Evolutionary conservation across 1,140 invertebrate species (phyloP).

Genomic region (Leptopilina clavipes): DNA sequence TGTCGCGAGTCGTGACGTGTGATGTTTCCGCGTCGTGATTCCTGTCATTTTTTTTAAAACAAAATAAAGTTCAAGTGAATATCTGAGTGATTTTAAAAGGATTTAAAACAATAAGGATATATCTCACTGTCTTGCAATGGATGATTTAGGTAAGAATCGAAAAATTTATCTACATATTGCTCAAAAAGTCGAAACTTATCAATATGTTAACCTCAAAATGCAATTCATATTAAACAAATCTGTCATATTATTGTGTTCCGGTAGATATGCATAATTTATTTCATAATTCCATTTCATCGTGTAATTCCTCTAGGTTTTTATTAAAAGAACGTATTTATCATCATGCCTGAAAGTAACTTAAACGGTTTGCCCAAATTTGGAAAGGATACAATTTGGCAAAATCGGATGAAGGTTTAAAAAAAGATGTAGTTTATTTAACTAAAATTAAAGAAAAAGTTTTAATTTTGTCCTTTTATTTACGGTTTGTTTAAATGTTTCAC

Average conservation of each 20-base stretch:
- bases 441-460: no score
- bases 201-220: slow-evolving; percentile 16
- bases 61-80: neutral
- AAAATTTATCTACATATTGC: neutral
- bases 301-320: neutral
- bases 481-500: no score
- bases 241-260: slow-evolving; percentile 12
- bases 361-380: no score
- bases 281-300: neutral
- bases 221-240: neutral
- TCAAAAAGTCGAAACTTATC: neutral
- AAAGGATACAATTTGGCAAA: no score
- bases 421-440: no score
- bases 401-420: no score
- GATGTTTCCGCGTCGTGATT: slow-evolving; percentile 5
- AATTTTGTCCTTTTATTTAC: no score
- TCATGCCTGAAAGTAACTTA: no score
- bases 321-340: no score
- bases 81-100: neutral
- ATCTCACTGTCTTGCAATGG: neutral
- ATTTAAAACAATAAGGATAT: neutral
- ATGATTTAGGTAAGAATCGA: neutral
- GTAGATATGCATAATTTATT: slow-evolving; percentile 16
- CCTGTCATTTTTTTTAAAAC: neutral
- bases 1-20: slow-evolving; percentile 10